Conservation (phyloP, 2,113 vertebrate genomes). For the Perca fluviatilis region DNA sequence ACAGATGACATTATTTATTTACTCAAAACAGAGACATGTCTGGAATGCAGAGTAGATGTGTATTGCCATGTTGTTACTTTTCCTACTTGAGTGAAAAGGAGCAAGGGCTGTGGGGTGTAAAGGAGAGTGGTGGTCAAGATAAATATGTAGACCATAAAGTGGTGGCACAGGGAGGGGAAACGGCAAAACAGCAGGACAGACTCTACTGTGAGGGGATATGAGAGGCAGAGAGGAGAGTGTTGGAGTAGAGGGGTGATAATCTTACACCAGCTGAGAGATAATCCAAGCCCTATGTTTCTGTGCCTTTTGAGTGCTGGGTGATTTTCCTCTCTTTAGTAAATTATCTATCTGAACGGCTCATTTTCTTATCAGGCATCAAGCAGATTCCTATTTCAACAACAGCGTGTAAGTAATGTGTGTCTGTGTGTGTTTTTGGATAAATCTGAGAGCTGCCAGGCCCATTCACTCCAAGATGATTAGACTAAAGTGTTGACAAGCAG, state of each 20-base stretch:
- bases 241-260: constrained; percentile 49
- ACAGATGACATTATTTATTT: constrained; percentile 58
- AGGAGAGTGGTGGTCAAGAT: not conserved
- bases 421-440: constrained; percentile 36
- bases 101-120: not conserved
- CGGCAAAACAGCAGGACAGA: constrained; percentile 9
- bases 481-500: constrained; percentile 69
- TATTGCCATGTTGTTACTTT: not conserved
- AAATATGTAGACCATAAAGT: constrained; percentile 22
- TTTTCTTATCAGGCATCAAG: constrained; percentile 74
- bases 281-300: constrained; percentile 59
- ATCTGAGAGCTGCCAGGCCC: constrained; percentile 45
- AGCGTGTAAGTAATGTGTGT: constrained; percentile 56
- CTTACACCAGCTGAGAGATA: constrained; percentile 56
- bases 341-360: constrained; percentile 61
- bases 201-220: constrained; percentile 20
- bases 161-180: not conserved
- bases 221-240: constrained; percentile 23
- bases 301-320: constrained; percentile 42
- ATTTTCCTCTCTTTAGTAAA: constrained; percentile 64
- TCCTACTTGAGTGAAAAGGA: not conserved
- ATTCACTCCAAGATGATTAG: constrained; percentile 60
- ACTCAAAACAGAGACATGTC: constrained; percentile 39
- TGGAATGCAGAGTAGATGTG: constrained; percentile 21
- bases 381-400: constrained; percentile 61